Percentiles rank a stretch among this genome's conserved stretches.
phyloP scores from a whole-genome alignment of 1,140 invertebrate species.

The Formica selysi region DNA sequence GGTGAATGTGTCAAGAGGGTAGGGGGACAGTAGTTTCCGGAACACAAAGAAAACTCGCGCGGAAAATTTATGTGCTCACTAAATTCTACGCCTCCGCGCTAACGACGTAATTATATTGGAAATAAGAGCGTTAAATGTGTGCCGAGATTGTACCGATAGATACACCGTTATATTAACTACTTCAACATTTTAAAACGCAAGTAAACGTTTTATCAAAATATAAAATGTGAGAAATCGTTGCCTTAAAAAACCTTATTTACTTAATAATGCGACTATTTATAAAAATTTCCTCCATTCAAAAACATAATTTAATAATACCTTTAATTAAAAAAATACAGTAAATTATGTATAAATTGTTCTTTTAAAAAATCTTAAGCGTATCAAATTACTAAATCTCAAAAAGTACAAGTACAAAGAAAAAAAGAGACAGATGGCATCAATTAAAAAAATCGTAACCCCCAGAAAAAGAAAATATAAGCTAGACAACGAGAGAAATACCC shows the following conservation, averaged over 20 bases:
- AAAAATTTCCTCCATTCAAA: too few relatives aligned
- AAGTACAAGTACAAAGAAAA: not conserved
- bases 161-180: not conserved
- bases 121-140: constrained; percentile 27
- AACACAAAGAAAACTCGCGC: constrained; percentile 46
- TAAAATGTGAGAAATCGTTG: not conserved
- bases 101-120: constrained; percentile 33
- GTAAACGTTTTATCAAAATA: not conserved
- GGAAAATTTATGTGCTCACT: constrained; percentile 46
- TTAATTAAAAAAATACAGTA: not conserved
- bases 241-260: not conserved
- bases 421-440: not conserved
- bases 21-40: not conserved
- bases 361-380: not conserved
- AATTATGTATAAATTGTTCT: not conserved
- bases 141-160: too few relatives aligned
- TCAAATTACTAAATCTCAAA: not conserved
- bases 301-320: too few relatives aligned
- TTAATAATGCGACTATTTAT: too few relatives aligned
- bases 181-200: not conserved
- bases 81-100: not conserved
- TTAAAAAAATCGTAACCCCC: not conserved
- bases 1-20: constrained; percentile 42
- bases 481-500: not conserved
- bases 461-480: not conserved